A percentile compares a stretch with the other conserved stretches of the same genome.
Conservation (phyloP, 2,888 invertebrate genomes). For the Tiliacea citrago region DNA sequence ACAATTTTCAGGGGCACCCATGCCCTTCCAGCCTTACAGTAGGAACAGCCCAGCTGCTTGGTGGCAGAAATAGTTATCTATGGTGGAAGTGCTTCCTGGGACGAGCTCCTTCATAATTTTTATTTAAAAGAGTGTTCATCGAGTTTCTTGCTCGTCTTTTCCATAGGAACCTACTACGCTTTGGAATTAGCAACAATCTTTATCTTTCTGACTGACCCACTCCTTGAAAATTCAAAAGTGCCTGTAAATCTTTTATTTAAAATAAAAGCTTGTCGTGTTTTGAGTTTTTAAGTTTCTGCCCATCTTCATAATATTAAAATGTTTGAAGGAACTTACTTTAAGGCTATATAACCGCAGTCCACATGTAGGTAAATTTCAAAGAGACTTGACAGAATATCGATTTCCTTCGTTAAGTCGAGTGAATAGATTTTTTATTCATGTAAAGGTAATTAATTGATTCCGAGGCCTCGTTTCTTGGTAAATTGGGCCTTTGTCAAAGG, state of each 20-base stretch:
- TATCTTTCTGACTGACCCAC: not conserved
- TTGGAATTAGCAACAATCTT: not conserved
- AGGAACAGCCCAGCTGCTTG: too few relatives aligned
- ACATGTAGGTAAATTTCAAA: not conserved
- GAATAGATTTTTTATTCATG: slow-evolving; percentile 43
- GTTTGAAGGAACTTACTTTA: not conserved
- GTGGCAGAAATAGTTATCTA: too few relatives aligned
- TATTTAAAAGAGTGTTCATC: not conserved
- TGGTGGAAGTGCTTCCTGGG: too few relatives aligned
- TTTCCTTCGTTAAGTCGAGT: slow-evolving; percentile 3
- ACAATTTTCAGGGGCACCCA: too few relatives aligned
- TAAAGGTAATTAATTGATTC: slow-evolving; percentile 26
- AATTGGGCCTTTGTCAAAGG: not conserved
- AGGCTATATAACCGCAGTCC: not conserved
- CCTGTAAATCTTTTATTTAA: not conserved
- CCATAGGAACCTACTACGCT: not conserved
- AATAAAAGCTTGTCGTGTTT: not conserved
- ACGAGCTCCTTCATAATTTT: too few relatives aligned
- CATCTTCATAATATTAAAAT: not conserved
- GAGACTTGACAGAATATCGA: slow-evolving; percentile 19
- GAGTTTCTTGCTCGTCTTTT: not conserved
- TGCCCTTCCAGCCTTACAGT: too few relatives aligned
- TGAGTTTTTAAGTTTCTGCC: not conserved
- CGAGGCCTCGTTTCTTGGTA: slow-evolving; percentile 15
- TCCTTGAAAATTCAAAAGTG: not conserved